These are phyloP conservation scores for Shinisaurus crocodilurus DNA, from an alignment of 2,113 vertebrate genomes.

Conservation along the genomic window DNA sequence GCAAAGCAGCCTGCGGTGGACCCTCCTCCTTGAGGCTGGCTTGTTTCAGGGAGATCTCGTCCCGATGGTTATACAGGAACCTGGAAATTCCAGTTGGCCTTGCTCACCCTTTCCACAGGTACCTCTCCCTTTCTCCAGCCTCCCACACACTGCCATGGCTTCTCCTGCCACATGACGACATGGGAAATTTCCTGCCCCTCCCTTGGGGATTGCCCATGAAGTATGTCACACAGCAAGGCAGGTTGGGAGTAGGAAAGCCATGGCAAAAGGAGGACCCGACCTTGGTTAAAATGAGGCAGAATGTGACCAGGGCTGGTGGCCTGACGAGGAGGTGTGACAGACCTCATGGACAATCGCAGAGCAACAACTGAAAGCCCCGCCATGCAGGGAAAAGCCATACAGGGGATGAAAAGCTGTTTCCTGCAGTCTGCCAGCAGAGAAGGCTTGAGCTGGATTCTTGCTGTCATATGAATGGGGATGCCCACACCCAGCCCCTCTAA, in stretches of 20 bases:
- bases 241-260: neutral
- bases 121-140: neutral
- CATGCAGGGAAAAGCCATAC: too few relatives aligned
- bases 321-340: neutral
- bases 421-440: neutral
- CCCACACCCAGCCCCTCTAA: neutral
- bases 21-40: neutral
- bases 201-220: neutral
- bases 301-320: neutral
- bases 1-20: neutral
- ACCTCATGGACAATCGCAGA: neutral
- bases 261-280: neutral
- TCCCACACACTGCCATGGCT: neutral
- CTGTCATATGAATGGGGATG: neutral
- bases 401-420: neutral
- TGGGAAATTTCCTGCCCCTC: neutral
- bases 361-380: neutral
- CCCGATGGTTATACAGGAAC: neutral
- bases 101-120: neutral
- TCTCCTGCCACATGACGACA: neutral
- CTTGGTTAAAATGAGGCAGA: neutral
- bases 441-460: neutral
- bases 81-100: conserved; percentile 21
- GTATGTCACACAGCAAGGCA: neutral
- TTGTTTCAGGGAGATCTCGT: neutral